phyloP scores from a whole-genome alignment of 2,888 invertebrate species.

The Caenorhabditis uteleia region DNA sequence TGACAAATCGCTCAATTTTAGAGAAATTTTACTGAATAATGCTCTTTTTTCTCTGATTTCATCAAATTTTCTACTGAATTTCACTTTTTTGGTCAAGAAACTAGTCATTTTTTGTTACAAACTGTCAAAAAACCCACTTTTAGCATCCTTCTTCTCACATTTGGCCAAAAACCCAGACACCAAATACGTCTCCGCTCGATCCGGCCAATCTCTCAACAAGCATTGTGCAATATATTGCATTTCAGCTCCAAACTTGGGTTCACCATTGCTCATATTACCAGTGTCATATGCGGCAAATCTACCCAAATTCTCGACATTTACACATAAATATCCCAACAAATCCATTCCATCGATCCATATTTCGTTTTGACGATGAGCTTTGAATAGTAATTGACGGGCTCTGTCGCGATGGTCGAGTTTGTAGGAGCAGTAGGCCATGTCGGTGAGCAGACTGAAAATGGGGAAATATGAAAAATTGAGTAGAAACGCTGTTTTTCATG shows the following conservation, averaged over 20 bases:
- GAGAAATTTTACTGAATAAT: no score
- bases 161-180: slow-evolving; percentile 16
- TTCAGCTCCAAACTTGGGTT: background rate
- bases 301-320: no score
- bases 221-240: slow-evolving; percentile 1
- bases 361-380: slow-evolving; percentile 3
- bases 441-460: slow-evolving; percentile 9
- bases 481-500: no score
- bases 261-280: background rate
- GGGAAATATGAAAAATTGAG: background rate
- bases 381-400: slow-evolving; percentile 11
- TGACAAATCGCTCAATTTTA: no score
- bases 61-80: no score
- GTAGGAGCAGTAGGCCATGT: slow-evolving; percentile 15
- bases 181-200: slow-evolving; percentile 16
- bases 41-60: no score
- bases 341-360: slow-evolving; percentile 34
- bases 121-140: no score
- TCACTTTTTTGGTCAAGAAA: no score
- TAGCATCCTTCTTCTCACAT: slow-evolving; percentile 1
- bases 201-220: slow-evolving; percentile 12
- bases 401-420: slow-evolving; percentile 12
- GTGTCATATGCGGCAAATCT: background rate
- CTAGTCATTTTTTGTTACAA: no score
- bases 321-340: slow-evolving; percentile 15